Percentiles rank a stretch among this genome's conserved stretches.
Conservation (phyloP, 2,888 invertebrate genomes). For the Isotomurus palustris region DNA sequence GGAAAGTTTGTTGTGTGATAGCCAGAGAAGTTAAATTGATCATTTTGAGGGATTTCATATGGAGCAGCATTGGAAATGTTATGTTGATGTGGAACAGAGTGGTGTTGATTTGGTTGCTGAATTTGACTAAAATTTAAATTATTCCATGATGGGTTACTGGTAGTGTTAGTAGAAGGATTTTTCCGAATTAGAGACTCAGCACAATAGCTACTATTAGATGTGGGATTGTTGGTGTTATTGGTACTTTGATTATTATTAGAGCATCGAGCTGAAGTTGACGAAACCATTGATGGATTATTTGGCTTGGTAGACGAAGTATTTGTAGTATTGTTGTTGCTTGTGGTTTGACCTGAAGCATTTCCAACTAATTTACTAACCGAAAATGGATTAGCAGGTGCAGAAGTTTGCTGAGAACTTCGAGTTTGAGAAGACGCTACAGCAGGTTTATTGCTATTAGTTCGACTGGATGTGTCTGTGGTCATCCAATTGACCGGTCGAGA, state of each 20-base stretch:
- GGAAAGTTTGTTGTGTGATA: neutral
- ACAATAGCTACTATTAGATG: constrained; percentile 27
- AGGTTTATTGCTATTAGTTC: constrained; percentile 10
- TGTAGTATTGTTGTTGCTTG: neutral
- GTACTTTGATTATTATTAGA: neutral
- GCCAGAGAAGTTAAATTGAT: neutral
- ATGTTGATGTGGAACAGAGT: too few relatives aligned
- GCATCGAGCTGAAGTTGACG: neutral
- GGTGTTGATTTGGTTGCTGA: too few relatives aligned
- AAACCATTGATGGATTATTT: too few relatives aligned
- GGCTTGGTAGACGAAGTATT: neutral
- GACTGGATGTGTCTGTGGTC: constrained; percentile 36
- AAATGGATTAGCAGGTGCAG: constrained; percentile 34
- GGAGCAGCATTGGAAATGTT: neutral
- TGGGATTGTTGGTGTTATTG: neutral
- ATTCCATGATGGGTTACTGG: constrained; percentile 13
- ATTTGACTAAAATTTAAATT: constrained; percentile 16
- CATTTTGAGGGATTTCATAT: neutral
- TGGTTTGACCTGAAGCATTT: neutral
- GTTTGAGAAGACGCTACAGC: neutral
- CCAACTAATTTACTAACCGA: constrained; percentile 41
- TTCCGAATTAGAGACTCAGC: constrained; percentile 41
- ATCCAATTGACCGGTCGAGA: constrained; percentile 39
- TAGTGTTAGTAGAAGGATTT: constrained; percentile 7
- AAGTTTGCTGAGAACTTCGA: neutral